These are phyloP conservation scores for Cochlearius cochlearius DNA, from an alignment of 2,113 vertebrate genomes.

Conservation along the genomic window DNA sequence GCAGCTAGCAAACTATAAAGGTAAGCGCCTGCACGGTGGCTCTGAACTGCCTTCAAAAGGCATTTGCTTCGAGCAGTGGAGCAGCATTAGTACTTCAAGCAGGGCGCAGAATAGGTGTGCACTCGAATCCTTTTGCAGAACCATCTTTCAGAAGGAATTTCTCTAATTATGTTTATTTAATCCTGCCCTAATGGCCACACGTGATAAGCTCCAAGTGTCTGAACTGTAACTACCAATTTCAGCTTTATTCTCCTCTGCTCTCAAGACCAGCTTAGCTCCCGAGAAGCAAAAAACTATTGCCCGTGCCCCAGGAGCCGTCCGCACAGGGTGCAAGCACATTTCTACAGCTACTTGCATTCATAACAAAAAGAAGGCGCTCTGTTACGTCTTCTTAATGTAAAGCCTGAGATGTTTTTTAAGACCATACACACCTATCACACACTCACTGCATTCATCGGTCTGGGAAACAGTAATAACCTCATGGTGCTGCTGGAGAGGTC, in stretches of 20 bases:
- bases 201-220: background rate
- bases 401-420: background rate
- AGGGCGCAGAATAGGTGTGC: background rate
- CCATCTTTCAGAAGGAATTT: background rate
- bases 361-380: background rate
- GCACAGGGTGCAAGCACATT: background rate
- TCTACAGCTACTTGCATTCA: background rate
- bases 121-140: background rate
- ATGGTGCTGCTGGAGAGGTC: background rate
- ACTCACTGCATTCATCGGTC: background rate
- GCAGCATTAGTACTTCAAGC: constrained; percentile 41
- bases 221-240: background rate
- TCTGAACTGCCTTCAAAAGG: constrained; percentile 61
- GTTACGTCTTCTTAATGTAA: background rate
- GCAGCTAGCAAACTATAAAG: constrained; percentile 54
- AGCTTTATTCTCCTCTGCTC: background rate
- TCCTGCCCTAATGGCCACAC: constrained; percentile 1
- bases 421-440: background rate
- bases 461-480: background rate
- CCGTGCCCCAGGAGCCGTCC: background rate
- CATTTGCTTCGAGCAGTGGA: constrained; percentile 18
- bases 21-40: constrained; percentile 30
- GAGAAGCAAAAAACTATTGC: background rate
- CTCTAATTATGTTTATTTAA: constrained; percentile 41
- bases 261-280: background rate